Base-by-base conservation (phyloP, 2,113 vertebrate species). In the Lota lota region DNA sequence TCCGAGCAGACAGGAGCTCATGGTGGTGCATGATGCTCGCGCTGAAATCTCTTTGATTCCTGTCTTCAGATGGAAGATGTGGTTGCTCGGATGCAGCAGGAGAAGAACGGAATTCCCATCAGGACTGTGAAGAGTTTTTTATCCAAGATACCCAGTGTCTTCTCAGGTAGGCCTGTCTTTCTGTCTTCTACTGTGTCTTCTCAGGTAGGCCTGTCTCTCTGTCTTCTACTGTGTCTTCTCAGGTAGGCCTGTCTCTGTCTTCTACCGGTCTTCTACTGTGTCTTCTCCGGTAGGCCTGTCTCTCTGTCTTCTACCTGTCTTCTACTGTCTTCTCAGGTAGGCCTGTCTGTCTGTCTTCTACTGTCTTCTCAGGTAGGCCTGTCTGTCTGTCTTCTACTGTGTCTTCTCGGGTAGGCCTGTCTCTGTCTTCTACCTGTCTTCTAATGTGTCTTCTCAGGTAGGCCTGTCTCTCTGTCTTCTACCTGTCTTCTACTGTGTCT, bases 151-250 rank as follows among this genome's bases (percentile, higher is more conserved):
- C 94, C 94, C 67, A 95, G 94, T 61, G 94, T 95, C 64, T 95
- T 95, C 89, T 95, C 94, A 75, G 94, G 94, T 95, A 89, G 91
- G 91, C 82, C 33, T 40, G n/a, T n/a, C n/a, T n/a, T n/a, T 58
- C 56, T 58, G n/a, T 58, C 56, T 58, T 10, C 19, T 56, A n/a
- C n/a, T n/a, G 94, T 61, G 94, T 95, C 64, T 95, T 95, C 89
- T 95, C 94, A 75, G 94, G 94, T 95, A 89, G 91, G 91, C 82
- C 33, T 40, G n/a, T n/a, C n/a, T n/a, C n/a, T n/a, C n/a, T n/a
- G n/a, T n/a, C n/a, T n/a, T n/a, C n/a, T n/a, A n/a, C n/a, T n/a
- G 94, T 61, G 94, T 95, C 64, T 95, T 95, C 89, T 95, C 94
- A 75, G 94, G 94, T 95, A 89, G 91, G 91, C 82, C 33, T 40